Base-by-base conservation (phyloP, 2,797 vertebrate genomes). In the Chloroceryle amazona region DNA sequence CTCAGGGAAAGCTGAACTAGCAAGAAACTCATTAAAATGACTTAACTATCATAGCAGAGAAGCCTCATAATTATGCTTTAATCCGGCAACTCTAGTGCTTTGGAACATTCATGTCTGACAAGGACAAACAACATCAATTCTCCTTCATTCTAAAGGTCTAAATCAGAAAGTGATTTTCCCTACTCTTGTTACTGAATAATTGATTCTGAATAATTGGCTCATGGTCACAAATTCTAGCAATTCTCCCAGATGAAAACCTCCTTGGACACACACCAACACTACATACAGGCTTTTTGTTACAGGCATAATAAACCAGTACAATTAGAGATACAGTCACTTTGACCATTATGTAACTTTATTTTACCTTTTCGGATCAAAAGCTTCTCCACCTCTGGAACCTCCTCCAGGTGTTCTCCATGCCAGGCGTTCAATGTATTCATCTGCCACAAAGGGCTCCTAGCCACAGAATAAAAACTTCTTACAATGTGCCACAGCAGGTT, bases 351-450 rank as follows among this genome's bases (percentile, higher is more conserved):
- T 49, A 58, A 44, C 93, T 96, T 94, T 42, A 85, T 83, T 90
- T 98, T 96, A 99, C 99, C 99, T 99, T 99, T 99, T 99, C 0
- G 99, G 99, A 98, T 99, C 99, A 97, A 99, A 99, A 62, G 99
- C 99, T 98, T 99, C 99, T 92, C 99, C 99, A 97, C 99, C 99
- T 98, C 99, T 99, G 87, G 99, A 99, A 79, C 99, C 99, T 97
- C 99, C 99, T 96, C 99, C 99, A 20, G 99, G 99, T 84, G 99
- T 99, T 98, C 99, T 99, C 99, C 99, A 99, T 33, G 99, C 99
- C 97, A 99, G 98, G 88, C 99, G 98, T 93, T 99, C 99, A 88
- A 99, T 99, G 96, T 99, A 99, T 97, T 99, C 99, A 98, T 99
- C 99, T 76, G 99, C 99, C 98, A 99, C 99, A 98, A 99, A 99